Evolutionary conservation across 1,140 invertebrate genomes (phyloP).

Genomic region (Leptopilina boulardi): DNA sequence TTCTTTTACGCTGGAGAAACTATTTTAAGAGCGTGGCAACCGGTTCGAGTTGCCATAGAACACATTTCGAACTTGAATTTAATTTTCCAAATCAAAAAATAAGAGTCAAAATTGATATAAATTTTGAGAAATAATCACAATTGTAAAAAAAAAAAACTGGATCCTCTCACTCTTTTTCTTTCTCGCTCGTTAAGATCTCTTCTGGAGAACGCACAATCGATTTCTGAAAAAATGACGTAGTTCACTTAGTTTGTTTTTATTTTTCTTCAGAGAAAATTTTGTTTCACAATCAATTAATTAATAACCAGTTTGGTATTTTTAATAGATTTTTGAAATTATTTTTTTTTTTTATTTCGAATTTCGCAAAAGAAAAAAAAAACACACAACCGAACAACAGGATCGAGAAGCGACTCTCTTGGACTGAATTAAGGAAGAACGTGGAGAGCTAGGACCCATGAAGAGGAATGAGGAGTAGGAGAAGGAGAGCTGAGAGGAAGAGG

Average conservation of each 20-base stretch:
- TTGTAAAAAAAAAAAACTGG: too few relatives aligned
- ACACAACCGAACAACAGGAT: constrained; percentile 59
- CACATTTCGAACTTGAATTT: constrained; percentile 59
- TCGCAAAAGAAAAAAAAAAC: constrained; percentile 42
- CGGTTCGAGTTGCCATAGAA: constrained; percentile 69
- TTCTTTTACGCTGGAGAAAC: constrained; percentile 69
- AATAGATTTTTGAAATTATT: not conserved
- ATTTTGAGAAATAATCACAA: not conserved
- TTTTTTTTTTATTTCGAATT: not conserved
- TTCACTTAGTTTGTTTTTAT: not conserved
- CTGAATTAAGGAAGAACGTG: constrained; percentile 74
- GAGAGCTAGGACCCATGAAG: constrained; percentile 66
- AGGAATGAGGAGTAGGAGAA: constrained; percentile 59
- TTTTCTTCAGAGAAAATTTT: too few relatives aligned
- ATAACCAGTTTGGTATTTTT: not conserved
- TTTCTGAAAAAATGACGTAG: constrained; percentile 7
- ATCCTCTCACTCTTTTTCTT: constrained; percentile 1
- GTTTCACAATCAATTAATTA: not conserved
- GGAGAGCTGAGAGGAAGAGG: constrained; percentile 48
- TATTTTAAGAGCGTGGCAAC: constrained; percentile 73
- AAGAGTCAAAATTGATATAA: not conserved
- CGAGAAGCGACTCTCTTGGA: constrained; percentile 70
- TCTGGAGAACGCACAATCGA: constrained; percentile 30
- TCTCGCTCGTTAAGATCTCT: not conserved
- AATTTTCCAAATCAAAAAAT: constrained; percentile 2